Conservation (phyloP, 1,140 invertebrate genomes). For the Branchinecta lynchi region DNA sequence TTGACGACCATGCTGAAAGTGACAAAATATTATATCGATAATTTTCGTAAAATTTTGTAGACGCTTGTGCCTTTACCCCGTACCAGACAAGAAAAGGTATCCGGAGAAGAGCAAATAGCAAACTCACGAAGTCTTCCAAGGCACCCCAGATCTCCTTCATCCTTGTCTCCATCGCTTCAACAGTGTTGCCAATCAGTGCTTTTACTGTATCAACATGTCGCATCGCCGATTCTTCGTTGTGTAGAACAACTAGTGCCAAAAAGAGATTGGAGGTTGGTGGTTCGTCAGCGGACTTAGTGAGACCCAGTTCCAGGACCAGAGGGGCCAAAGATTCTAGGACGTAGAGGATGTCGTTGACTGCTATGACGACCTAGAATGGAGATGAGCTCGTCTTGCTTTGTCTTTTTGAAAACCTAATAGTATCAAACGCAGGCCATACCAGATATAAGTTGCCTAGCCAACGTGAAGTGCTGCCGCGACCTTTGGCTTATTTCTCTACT, state of each 20-base stretch:
- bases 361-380: constrained; percentile 83
- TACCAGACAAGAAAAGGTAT: too few relatives aligned
- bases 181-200: background rate
- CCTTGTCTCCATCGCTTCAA: constrained; percentile 4
- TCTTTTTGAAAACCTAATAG: too few relatives aligned
- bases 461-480: too few relatives aligned
- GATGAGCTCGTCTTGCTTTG: too few relatives aligned
- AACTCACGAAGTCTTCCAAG: background rate
- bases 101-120: too few relatives aligned
- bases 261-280: background rate
- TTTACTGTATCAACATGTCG: background rate
- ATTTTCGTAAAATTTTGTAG: too few relatives aligned
- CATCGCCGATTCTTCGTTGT: background rate
- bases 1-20: too few relatives aligned
- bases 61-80: too few relatives aligned
- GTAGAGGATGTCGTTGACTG: constrained; percentile 93
- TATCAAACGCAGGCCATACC: too few relatives aligned
- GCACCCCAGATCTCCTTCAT: background rate
- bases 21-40: too few relatives aligned
- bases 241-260: background rate
- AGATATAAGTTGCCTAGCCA: too few relatives aligned
- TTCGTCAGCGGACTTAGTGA: constrained; percentile 57
- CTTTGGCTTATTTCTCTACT: too few relatives aligned
- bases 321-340: constrained; percentile 64
- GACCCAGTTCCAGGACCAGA: constrained; percentile 61